Evolutionary conservation across 2,113 vertebrate species (phyloP), one percentile per base, ranked within the genome.

Genomic region (Nothobranchius kuhntae): DNA sequence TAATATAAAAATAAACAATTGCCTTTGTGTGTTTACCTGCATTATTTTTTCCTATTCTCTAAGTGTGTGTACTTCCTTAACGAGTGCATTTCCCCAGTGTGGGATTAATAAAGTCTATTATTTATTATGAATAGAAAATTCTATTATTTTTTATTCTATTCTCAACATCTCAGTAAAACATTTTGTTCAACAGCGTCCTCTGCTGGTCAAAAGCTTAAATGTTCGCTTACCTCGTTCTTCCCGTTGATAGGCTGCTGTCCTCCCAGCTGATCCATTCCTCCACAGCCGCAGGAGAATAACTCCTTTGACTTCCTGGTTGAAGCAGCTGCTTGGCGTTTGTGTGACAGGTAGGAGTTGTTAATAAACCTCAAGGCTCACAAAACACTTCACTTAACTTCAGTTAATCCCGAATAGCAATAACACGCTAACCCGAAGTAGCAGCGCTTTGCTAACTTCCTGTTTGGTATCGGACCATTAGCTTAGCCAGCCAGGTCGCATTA

Each of bases 181-280:
- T 4, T 21, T 40, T 8, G n/a, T 9, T 2, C 12, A 52, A 50
- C 0, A 9, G 12, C 38, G 13, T 50, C 61, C 66, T 52, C 81
- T 88, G 69, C 75, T 79, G 84, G 82, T 56, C 15, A 52, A 1
- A 1, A 12, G 21, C 8, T 14, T n/a, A 30, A 10, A n/a, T 26
- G 21, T 45, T 0, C 2, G 30, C 60, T 71, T 44, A 61, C 65
- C 38, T 74, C 75, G 75, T 24, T 44, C 50, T 42, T 0, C 0
- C 11, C 24, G 2, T 0, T 40, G 62, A 83, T 72, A 9, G 72
- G 75, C 50, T 67, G 50, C 21, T 35, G 13, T 13, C 6, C 47
- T 7, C 9, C 36, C 38, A 51, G 71, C 7, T 3, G 35, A 11
- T n/a, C 52, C 35, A 44, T 17, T 26, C 42, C 57, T 11, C 24